Conservation (phyloP, 2,797 vertebrate genomes). For the Loris lydekkerianus region DNA sequence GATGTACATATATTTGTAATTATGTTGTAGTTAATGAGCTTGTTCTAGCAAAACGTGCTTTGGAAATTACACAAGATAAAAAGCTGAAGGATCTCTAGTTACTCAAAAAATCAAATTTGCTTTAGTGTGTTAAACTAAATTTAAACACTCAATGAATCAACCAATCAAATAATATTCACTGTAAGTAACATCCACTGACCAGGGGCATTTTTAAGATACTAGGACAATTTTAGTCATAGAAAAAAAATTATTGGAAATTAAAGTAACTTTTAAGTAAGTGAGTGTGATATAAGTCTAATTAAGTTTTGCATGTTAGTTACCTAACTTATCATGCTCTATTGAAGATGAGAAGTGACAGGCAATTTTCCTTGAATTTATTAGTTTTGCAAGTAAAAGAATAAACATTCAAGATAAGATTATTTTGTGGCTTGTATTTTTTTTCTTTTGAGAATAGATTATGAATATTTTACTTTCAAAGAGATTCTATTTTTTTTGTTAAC, state of each 20-base stretch:
- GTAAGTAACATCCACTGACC: neutral
- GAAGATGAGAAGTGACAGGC: constrained; percentile 78
- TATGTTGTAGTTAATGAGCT: neutral
- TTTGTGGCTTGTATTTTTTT: constrained; percentile 73
- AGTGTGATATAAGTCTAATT: constrained; percentile 70
- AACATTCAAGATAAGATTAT: constrained; percentile 82
- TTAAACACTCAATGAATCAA: neutral
- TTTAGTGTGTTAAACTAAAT: constrained; percentile 20
- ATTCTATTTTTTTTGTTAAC: constrained; percentile 47
- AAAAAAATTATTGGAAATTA: constrained; percentile 2
- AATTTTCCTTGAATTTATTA: constrained; percentile 82
- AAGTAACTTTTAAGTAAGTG: constrained; percentile 76
- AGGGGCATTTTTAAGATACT: neutral
- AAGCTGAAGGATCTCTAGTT: neutral
- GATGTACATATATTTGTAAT: neutral
- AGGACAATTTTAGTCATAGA: constrained; percentile 35
- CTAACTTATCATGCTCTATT: constrained; percentile 65
- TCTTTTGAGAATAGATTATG: constrained; percentile 68
- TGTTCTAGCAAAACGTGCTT: constrained; percentile 44
- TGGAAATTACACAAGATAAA: constrained; percentile 9
- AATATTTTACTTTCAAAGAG: constrained; percentile 61
- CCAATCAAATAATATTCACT: constrained; percentile 20
- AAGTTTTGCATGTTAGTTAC: constrained; percentile 78
- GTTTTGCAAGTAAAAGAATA: constrained; percentile 82
- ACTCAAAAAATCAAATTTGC: constrained; percentile 27